Evolutionary conservation across 2,888 invertebrate species (phyloP).

Genomic region (Cantharis flavilabris): DNA sequence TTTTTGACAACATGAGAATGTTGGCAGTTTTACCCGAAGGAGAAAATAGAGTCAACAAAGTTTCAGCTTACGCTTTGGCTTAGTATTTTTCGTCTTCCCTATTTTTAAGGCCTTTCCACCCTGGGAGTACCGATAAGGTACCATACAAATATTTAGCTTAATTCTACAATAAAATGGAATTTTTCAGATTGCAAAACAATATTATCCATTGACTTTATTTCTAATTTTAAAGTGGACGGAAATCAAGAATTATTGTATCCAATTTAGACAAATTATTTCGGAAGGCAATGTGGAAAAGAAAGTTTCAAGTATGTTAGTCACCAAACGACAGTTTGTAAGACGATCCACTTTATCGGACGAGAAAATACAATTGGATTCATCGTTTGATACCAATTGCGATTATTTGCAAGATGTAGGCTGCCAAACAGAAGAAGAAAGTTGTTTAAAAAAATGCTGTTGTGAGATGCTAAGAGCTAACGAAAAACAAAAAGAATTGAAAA

Average conservation of each 20-base stretch:
- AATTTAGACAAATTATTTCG: not conserved
- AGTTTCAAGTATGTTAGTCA: too few species aligned
- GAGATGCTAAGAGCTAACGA: not conserved
- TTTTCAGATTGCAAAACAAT: constrained; percentile 20
- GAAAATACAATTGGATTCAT: constrained; percentile 7
- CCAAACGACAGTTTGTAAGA: not conserved
- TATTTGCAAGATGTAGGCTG: constrained; percentile 9
- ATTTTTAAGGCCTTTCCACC: constrained; percentile 25
- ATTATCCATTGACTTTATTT: constrained; percentile 23
- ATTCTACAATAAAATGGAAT: not conserved
- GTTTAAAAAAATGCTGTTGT: constrained; percentile 1
- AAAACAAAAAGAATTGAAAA: not conserved
- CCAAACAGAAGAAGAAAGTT: constrained; percentile 17
- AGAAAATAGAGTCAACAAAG: constrained; percentile 22
- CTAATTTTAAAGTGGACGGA: constrained; percentile 26
- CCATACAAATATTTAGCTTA: not conserved
- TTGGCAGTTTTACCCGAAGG: constrained; percentile 11
- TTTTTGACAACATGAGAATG: constrained; percentile 23
- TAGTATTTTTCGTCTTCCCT: constrained; percentile 28
- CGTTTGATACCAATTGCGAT: constrained; percentile 3
- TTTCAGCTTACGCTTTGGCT: constrained; percentile 16
- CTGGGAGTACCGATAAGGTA: constrained; percentile 21
- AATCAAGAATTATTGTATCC: not conserved
- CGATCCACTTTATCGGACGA: not conserved
- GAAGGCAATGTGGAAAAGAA: too few species aligned